phyloP scores from a whole-genome alignment of 2,113 vertebrate genomes.

The Ornithorhynchus anatinus region DNA sequence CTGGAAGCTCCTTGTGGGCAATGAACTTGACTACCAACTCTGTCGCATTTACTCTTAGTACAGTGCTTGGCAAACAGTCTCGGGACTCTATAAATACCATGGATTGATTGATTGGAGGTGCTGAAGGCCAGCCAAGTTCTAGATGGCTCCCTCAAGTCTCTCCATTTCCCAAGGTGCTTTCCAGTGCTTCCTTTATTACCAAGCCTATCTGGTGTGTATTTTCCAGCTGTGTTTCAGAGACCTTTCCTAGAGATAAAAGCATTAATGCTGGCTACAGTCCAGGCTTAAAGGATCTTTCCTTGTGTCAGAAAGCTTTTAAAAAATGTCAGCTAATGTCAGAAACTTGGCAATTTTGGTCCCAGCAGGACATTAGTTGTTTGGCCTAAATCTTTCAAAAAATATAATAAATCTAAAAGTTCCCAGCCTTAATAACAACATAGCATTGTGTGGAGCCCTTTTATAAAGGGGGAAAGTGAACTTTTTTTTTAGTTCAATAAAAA shows the following conservation, averaged over 20 bases:
- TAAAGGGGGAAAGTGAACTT: too few species aligned
- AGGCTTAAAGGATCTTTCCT: constrained; percentile 4
- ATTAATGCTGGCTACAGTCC: not conserved
- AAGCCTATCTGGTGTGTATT: not conserved
- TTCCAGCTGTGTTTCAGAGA: not conserved
- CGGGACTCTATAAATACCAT: too few species aligned
- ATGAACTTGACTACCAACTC: too few species aligned
- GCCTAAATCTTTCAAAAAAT: not conserved
- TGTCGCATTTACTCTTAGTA: too few species aligned
- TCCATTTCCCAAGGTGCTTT: constrained; percentile 12
- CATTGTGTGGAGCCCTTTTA: too few species aligned
- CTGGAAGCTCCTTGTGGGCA: too few species aligned
- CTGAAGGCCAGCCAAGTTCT: too few species aligned
- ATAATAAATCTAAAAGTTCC: not conserved
- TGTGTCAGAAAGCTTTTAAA: not conserved
- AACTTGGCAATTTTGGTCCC: not conserved
- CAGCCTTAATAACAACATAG: not conserved
- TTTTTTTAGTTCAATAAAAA: not conserved
- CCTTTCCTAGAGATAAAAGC: constrained; percentile 5
- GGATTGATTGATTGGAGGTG: too few species aligned
- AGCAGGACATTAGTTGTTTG: not conserved
- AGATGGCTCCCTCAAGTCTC: not conserved
- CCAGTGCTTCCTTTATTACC: not conserved
- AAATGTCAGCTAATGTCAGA: constrained; percentile 7
- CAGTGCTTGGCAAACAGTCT: too few species aligned